Evolutionary conservation across 1,140 invertebrate species (phyloP).

Genomic region (Tigriopus japonicus): DNA sequence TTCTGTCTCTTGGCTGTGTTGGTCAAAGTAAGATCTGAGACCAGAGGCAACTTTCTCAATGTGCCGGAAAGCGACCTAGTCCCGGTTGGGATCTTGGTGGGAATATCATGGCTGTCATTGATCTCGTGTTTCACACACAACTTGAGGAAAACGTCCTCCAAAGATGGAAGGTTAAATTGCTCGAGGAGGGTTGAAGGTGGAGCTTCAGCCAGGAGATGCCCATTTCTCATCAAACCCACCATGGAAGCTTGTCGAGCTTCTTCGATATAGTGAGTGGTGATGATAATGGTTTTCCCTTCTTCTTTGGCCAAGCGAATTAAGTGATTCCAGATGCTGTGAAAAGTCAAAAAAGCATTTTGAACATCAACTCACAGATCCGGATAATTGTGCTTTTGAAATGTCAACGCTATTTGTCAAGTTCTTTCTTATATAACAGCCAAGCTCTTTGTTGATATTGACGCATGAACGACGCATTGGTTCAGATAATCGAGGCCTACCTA

Average conservation of each 20-base stretch:
- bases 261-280: slow-evolving; percentile 85
- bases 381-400: background rate
- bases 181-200: slow-evolving; percentile 61
- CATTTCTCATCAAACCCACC: slow-evolving; percentile 80
- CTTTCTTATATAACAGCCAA: background rate
- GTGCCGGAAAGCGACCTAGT: no score
- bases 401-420: background rate
- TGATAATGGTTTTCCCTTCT: slow-evolving; percentile 67
- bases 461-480: slow-evolving; percentile 42
- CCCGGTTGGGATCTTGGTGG: background rate
- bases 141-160: slow-evolving; percentile 87
- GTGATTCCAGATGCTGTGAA: slow-evolving; percentile 69
- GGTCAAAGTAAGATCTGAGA: background rate
- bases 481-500: background rate
- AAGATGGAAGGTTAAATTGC: slow-evolving; percentile 56
- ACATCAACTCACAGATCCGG: background rate
- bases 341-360: slow-evolving; percentile 19
- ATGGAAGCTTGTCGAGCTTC: slow-evolving; percentile 70
- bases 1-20: background rate
- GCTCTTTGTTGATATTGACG: background rate
- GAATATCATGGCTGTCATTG: background rate
- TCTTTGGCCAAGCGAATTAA: slow-evolving; percentile 60
- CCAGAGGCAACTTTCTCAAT: no score
- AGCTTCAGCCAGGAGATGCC: slow-evolving; percentile 72
- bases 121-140: slow-evolving; percentile 39